Base-by-base conservation (phyloP, 2,888 invertebrate genomes). In the Hartigia nigra region DNA sequence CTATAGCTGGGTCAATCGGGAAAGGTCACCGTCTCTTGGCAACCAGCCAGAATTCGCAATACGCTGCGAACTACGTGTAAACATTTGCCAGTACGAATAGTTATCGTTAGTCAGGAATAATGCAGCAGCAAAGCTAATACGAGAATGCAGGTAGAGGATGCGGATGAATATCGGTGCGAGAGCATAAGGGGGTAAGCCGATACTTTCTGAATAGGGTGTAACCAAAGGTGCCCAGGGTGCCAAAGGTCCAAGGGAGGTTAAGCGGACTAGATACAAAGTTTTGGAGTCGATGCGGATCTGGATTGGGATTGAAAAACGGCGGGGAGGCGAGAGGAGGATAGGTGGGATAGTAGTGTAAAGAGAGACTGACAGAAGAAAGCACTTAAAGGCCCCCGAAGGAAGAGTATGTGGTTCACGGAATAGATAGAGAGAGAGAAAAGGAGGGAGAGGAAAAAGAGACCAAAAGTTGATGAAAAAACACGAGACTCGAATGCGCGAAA, bases 311-410 rank as follows among this genome's bases (percentile, higher is more conserved):
- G 12, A 31, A 72, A 31, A 32, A 34, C 12, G 12, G 36, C 5
- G 9, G 4, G 23, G 36, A 31, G 9, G 5, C 14, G 11, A 14
- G 75, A 12, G n/a, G 31, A 14, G 2, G 12, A 14, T 11, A 23
- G 36, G n/a, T 35, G 75, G n/a, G 23, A 35, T 36, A n/a, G n/a
- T n/a, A n/a, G n/a, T n/a, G n/a, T n/a, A n/a, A n/a, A n/a, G n/a
- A n/a, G 75, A 74, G 36, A 74, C 75, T 74, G 75, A 74, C 87
- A 87, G 83, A 82, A 84, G 85, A 87, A 87, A 87, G 87, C 87
- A 87, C 87, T 87, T 87, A 87, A 86, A 85, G 85, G 83, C 84
- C 83, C 82, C 84, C 80, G 82, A 31, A n/a, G 35, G 31, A 35
- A 12, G 36, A 35, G 75, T 35, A 74, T 69, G 31, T 31, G 32